phyloP scores from a whole-genome alignment of 2,888 invertebrate genomes.

The Cheilosia pagana region DNA sequence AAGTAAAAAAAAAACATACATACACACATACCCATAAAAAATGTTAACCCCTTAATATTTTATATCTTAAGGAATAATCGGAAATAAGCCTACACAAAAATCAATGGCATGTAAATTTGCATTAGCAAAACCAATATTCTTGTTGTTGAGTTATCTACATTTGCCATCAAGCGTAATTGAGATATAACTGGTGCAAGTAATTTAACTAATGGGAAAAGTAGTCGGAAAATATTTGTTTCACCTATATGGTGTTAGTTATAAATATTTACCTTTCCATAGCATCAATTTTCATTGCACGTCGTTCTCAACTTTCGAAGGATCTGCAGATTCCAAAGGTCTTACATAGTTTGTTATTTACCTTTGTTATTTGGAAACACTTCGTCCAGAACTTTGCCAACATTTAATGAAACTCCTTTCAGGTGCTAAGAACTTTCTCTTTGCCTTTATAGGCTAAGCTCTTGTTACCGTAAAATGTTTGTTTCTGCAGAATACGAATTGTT shows the following conservation, averaged over 20 bases:
- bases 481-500: not conserved
- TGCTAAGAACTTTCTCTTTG: not conserved
- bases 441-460: not conserved
- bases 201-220: not conserved
- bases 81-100: conserved; percentile 43
- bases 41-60: conserved; percentile 29
- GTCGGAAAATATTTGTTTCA: not conserved
- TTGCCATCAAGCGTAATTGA: conserved; percentile 17
- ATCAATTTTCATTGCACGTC: not conserved
- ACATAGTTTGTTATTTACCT: not conserved
- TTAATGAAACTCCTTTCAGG: not conserved
- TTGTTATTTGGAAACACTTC: not conserved
- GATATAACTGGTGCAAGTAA: not conserved
- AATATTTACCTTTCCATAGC: not conserved
- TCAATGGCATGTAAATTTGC: conserved; percentile 42
- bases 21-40: conserved; percentile 23
- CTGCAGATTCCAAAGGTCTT: not conserved
- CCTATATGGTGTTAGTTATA: not conserved
- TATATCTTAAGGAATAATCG: conserved; percentile 29
- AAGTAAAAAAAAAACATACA: conserved; percentile 73
- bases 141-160: conserved; percentile 2
- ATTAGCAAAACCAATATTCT: conserved; percentile 41
- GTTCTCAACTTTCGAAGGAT: not conserved
- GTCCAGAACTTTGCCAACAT: not conserved
- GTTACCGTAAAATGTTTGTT: not conserved